A percentile compares a stretch with the other conserved stretches of the same genome.
Evolutionary conservation across 2,888 invertebrate species (phyloP).

Genomic region (Arenicola marina): DNA sequence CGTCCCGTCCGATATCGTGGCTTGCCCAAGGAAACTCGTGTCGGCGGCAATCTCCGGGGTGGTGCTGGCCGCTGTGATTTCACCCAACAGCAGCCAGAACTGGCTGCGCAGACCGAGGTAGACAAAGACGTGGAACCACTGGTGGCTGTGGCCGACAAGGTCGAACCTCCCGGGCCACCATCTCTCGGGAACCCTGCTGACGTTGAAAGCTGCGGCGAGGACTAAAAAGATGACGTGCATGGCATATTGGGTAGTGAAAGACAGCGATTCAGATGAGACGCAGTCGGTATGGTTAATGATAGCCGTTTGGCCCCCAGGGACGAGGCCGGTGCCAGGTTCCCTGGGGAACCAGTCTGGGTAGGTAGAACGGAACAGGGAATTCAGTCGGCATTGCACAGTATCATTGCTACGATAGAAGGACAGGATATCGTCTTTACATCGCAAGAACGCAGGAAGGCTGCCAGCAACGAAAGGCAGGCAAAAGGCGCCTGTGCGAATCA

Average conservation of each 20-base stretch:
- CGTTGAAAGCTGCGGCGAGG: neutral
- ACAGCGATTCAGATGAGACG: neutral
- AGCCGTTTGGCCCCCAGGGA: neutral
- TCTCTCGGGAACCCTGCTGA: conserved; percentile 61
- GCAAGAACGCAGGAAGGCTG: conserved; percentile 55
- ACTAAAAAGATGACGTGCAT: neutral
- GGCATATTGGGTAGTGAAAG: neutral
- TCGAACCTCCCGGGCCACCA: conserved; percentile 64
- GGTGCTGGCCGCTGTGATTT: neutral
- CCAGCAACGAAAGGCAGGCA: conserved; percentile 59
- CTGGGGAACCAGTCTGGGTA: neutral
- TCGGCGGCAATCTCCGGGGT: neutral
- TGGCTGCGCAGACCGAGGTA: neutral
- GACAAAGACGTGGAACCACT: conserved; percentile 62
- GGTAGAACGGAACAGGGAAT: neutral
- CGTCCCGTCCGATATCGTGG: no score
- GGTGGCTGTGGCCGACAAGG: conserved; percentile 65
- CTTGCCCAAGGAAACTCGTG: no score
- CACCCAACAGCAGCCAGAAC: neutral
- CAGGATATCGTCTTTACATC: conserved; percentile 36
- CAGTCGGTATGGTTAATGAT: neutral
- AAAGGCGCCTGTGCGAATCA: conserved; percentile 57
- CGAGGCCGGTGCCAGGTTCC: no score
- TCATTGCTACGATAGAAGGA: no score
- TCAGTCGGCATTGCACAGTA: neutral